Base-by-base conservation (phyloP, 2,113 vertebrate species). In the Protobothrops mucrosquamatus region DNA sequence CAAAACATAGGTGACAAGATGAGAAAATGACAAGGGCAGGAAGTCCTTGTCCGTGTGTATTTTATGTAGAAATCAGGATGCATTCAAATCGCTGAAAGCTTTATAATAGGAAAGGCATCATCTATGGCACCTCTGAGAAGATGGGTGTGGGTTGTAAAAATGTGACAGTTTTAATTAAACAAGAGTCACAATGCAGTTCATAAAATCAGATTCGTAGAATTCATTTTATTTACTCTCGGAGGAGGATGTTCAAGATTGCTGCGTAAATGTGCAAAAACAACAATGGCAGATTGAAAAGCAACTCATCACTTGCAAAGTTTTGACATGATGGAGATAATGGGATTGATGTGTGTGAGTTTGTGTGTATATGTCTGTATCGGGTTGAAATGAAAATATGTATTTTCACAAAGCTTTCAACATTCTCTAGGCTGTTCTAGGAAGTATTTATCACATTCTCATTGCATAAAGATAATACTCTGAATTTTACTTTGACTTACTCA, bases 381-480 rank as follows among this genome's bases (percentile, higher is more conserved):
- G 24, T 52, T 29, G 24, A 52, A 34, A 48, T 90, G 34, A 48
- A 93, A 92, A 20, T 12, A 90, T n/a, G 43, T 20, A 56, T 64
- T 91, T 55, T 69, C n/a, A 56, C 22, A 23, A 86, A 89, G 56
- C 6, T 56, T 55, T 93, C 34, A 69, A 56, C 69, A 23, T 85
- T 64, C 14, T 43, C 11, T 69, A 1, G 51, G 46, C 90, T 85
- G 39, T 69, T 39, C 15, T 57, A 29, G 57, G 39, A n/a, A 69
- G 85, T 90, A 89, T 89, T 88, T 93, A 89, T 81, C 34, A 85
- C 2, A 64, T 92, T 26, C 52, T 85, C 52, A 69, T 94, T 46
- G 29, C 90, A 10, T 93, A 52, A 86, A 89, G 54, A 34, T 89
- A 24, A 93, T 52, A 43, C 15, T 54, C 14, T 1, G 69, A 87